A percentile compares a stretch with the other conserved stretches of the same genome.
These are phyloP conservation scores for Danio jaintianensis DNA, from an alignment of 2,797 vertebrate genomes.

Conservation along the genomic window DNA sequence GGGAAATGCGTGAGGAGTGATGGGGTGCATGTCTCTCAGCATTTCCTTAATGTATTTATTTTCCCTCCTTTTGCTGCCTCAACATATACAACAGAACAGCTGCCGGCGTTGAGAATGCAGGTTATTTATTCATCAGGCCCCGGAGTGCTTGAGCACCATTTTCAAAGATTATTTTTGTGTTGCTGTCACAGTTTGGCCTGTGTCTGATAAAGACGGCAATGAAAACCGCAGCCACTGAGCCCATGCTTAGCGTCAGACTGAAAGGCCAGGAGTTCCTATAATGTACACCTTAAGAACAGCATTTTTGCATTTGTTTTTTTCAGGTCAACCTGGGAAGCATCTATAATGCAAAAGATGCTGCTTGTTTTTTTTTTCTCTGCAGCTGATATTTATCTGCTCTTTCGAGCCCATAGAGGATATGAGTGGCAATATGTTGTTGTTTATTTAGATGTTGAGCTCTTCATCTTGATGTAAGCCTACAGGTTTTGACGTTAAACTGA, in stretches of 20 bases:
- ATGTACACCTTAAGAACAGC: slow-evolving; percentile 55
- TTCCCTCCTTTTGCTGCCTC: slow-evolving; percentile 64
- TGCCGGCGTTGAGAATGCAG: slow-evolving; percentile 63
- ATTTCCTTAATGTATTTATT: slow-evolving; percentile 70
- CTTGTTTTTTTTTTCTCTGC: slow-evolving; percentile 49
- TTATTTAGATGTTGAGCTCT: slow-evolving; percentile 48
- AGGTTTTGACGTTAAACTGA: slow-evolving; percentile 45
- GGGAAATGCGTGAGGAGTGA: slow-evolving; percentile 42
- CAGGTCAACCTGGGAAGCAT: slow-evolving; percentile 65
- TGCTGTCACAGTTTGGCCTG: slow-evolving; percentile 68
- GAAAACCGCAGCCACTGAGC: slow-evolving; percentile 60
- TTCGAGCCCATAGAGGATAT: slow-evolving; percentile 43
- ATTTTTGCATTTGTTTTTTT: slow-evolving; percentile 69
- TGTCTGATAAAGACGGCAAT: slow-evolving; percentile 66
- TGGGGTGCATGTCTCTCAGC: slow-evolving; percentile 41
- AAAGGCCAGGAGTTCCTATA: slow-evolving; percentile 50
- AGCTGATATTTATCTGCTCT: slow-evolving; percentile 61
- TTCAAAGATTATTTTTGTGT: slow-evolving; percentile 74
- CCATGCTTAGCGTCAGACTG: slow-evolving; percentile 45
- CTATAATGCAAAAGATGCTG: slow-evolving; percentile 65
- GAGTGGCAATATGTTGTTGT: slow-evolving; percentile 45
- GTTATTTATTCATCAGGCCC: slow-evolving; percentile 81
- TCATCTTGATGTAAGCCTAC: slow-evolving; percentile 43
- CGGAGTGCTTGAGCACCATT: slow-evolving; percentile 71
- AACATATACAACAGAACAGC: slow-evolving; percentile 70